Evolutionary conservation across 2,888 invertebrate genomes (phyloP), one percentile per base, ranked within the genome.

Genomic region (Geotrupes spiniger): DNA sequence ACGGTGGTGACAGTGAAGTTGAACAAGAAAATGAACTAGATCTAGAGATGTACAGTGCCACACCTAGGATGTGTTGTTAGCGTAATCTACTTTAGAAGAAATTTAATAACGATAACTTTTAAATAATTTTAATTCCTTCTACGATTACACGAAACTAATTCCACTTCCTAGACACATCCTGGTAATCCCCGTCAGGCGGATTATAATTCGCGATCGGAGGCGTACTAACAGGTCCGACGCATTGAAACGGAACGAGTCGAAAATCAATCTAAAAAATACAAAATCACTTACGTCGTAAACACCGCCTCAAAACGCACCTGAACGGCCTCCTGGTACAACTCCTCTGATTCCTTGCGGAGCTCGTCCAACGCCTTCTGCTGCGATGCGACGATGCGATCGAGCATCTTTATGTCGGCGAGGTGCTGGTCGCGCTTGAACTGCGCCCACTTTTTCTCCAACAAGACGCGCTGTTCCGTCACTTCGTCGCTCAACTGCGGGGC

Each of bases 181-280:
- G 69, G 66, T 93, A 96, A 63, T 95, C 92, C 28, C 98, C 98
- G 73, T 98, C 96, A 0, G 92, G 90, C 36, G 84, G 80, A 0
- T 81, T 78, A 68, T 92, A 97, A 53, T 83, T 78, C 63, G 84
- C 78, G 48, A 92, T 87, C 0, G 93, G 84, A 2, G 95, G 93
- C 1, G 94, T 94, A 17, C 83, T 76, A 0, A 85, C 81, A 0
- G 96, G 91, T 0, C 96, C 95, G 47, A 76, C 77, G 1, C 79
- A 65, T 12, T 77, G 75, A 58, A 83, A 83, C 0, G 92, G 89
- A 15, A 94, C 63, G 26, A 92, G 66, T 4, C 74, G 71, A 11
- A 81, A 66, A 69, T 95, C 93, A 3, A 84, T 75, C 85, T 92
- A 79, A 28, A 74, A 58, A 21, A 42, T 42, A 48, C 11, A 28